Evolutionary conservation across 2,888 invertebrate genomes (phyloP).

Genomic region (Malacosoma neustria): DNA sequence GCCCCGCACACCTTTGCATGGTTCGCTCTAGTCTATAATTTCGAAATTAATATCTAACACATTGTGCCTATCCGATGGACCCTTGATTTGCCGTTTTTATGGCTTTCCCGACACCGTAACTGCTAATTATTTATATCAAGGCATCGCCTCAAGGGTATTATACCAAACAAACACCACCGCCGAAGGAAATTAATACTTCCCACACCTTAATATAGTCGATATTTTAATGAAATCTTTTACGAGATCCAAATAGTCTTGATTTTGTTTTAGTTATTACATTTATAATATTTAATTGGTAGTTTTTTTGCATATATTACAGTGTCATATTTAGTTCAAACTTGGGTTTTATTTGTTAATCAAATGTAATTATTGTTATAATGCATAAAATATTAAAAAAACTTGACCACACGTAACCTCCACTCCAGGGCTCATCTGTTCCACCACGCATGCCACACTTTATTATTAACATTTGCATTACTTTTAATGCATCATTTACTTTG

Average conservation of each 20-base stretch:
- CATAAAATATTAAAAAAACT: too few relatives aligned
- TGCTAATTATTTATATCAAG: slow-evolving; percentile 51
- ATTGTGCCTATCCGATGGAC: slow-evolving; percentile 63
- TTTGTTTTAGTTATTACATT: not conserved
- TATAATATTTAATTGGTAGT: not conserved
- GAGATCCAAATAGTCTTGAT: slow-evolving; percentile 3
- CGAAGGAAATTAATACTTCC: slow-evolving; percentile 21
- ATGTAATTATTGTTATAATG: too few relatives aligned
- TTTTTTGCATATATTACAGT: not conserved
- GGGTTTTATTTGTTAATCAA: too few relatives aligned
- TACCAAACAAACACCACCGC: slow-evolving; percentile 13
- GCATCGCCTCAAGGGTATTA: slow-evolving; percentile 41
- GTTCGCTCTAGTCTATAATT: slow-evolving; percentile 57
- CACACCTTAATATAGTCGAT: slow-evolving; percentile 16
- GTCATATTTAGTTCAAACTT: too few relatives aligned
- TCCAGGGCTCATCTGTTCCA: too few relatives aligned
- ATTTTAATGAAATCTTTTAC: slow-evolving; percentile 2
- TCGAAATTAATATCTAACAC: slow-evolving; percentile 72
- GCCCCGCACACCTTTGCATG: slow-evolving; percentile 54
- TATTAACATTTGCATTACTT: too few relatives aligned
- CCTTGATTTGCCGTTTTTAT: slow-evolving; percentile 62
- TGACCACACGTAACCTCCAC: too few relatives aligned
- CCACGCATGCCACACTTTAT: too few relatives aligned
- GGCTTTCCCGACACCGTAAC: slow-evolving; percentile 56
- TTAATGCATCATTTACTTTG: too few relatives aligned